Conservation (phyloP, 1,140 invertebrate genomes). For the Prorops nasuta region DNA sequence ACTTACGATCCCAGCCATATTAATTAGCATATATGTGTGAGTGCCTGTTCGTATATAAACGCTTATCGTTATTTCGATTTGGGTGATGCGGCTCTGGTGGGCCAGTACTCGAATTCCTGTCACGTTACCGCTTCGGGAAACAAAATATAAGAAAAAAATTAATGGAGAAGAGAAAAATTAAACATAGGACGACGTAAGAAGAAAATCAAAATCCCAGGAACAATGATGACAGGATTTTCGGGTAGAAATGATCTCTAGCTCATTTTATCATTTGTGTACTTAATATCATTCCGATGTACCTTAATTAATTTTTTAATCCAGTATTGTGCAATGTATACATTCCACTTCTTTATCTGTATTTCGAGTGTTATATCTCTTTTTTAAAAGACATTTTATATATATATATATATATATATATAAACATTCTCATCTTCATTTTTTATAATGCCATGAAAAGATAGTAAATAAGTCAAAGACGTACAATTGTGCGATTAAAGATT, state of each 20-base stretch:
- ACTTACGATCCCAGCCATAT: slow-evolving; percentile 52
- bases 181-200: too few species aligned
- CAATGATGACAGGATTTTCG: slow-evolving; percentile 1
- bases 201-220: neutral
- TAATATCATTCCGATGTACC: slow-evolving; percentile 21
- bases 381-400: too few species aligned
- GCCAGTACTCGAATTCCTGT: neutral
- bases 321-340: slow-evolving; percentile 55
- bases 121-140: neutral
- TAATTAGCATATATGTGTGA: slow-evolving; percentile 52
- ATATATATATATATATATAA: slow-evolving; percentile 10
- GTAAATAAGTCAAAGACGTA: slow-evolving; percentile 22
- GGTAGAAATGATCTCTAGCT: slow-evolving; percentile 41
- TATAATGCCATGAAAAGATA: slow-evolving; percentile 30
- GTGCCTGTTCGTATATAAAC: slow-evolving; percentile 51
- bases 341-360: slow-evolving; percentile 36
- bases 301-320: slow-evolving; percentile 31
- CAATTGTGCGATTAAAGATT: slow-evolving; percentile 18
- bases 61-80: slow-evolving; percentile 29
- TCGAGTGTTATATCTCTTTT: slow-evolving; percentile 13
- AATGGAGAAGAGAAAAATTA: too few species aligned
- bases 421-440: slow-evolving; percentile 13
- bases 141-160: too few species aligned
- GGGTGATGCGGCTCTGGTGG: slow-evolving; percentile 24
- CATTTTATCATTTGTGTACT: slow-evolving; percentile 28